Percentiles rank a stretch among this genome's conserved stretches.
Conservation (phyloP, 2,797 vertebrate species). For the Chelon auratus region DNA sequence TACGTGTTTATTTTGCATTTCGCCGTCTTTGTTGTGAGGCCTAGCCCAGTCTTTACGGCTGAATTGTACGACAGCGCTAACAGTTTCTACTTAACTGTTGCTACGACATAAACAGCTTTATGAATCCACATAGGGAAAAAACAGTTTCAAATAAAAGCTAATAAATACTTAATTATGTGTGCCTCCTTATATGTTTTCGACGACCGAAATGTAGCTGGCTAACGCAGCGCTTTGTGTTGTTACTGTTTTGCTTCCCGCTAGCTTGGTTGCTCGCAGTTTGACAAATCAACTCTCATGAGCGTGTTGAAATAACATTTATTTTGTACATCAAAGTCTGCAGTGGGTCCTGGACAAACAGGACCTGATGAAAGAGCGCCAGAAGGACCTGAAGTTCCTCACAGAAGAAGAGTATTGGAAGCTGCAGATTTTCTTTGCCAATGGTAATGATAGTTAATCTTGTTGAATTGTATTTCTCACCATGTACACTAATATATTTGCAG, state of each 20-base stretch:
- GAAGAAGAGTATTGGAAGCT: constrained; percentile 99
- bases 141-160: fast-evolving
- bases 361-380: constrained; percentile 97
- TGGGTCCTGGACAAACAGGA: constrained; percentile 99
- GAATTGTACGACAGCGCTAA: not conserved
- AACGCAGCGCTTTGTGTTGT: constrained; percentile 1
- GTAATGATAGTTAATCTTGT: constrained; percentile 72
- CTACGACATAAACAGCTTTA: not conserved
- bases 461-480: too few relatives aligned
- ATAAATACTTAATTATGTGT: not conserved
- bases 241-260: constrained; percentile 9
- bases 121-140: not conserved
- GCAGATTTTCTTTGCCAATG: constrained; percentile 99
- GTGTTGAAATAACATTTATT: not conserved
- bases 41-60: constrained; percentile 37
- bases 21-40: constrained; percentile 65
- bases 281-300: not conserved
- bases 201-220: not conserved
- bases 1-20: constrained; percentile 27
- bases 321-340: constrained; percentile 86
- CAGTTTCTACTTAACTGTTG: not conserved
- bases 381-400: constrained; percentile 96
- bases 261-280: not conserved
- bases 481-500: too few relatives aligned
- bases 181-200: fast-evolving